Evolutionary conservation across 2,888 invertebrate species (phyloP).

Genomic region (Cenopis cana): DNA sequence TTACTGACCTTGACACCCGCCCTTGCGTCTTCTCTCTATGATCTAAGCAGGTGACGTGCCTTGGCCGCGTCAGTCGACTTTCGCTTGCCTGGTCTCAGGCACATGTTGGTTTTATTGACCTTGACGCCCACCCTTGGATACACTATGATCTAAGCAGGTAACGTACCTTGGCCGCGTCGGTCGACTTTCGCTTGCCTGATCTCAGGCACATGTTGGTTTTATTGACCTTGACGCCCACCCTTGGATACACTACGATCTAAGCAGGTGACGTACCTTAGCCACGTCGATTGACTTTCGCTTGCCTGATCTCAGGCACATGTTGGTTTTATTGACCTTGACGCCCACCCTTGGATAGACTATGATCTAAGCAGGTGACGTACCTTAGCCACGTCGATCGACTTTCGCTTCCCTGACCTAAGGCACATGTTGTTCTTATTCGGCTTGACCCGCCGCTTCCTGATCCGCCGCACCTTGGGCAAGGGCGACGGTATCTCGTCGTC

Average conservation of each 20-base stretch:
- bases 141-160: too few species aligned
- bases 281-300: neutral
- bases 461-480: too few species aligned
- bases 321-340: too few species aligned
- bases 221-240: too few species aligned
- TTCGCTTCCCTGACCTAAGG: neutral
- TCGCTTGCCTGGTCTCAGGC: neutral
- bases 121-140: neutral
- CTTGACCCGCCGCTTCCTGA: neutral
- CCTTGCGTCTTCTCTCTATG: neutral
- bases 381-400: neutral
- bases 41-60: neutral
- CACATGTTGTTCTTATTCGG: neutral
- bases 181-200: too few species aligned
- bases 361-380: neutral
- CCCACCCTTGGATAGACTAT: too few species aligned
- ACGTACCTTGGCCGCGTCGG: neutral
- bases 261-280: neutral
- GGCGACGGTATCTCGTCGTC: conserved; percentile 9
- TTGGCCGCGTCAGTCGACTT: neutral
- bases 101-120: neutral
- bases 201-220: too few species aligned
- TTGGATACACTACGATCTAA: too few species aligned
- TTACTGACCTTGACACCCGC: neutral
- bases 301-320: neutral